Evolutionary conservation across 2,797 vertebrate genomes (phyloP), one percentile per base, ranked within the genome.

Genomic region (Eremophila alpestris): DNA sequence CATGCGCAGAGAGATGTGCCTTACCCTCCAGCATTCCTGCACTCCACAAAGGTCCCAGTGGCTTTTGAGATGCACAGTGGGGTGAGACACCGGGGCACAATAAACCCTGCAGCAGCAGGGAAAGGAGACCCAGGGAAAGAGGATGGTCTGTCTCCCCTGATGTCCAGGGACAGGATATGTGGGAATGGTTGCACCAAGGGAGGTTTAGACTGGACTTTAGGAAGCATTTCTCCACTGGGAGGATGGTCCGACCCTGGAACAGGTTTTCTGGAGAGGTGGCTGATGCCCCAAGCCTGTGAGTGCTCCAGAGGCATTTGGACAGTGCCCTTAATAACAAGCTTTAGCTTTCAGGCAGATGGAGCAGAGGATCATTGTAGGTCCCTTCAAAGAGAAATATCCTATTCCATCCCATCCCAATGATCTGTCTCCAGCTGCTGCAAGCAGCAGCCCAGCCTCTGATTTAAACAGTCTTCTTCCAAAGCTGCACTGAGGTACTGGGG

Each of bases 401-500:
- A 41, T 64, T 6, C 55, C 18, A 13, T 45, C 7, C 41, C 32
- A 24, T 23, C 22, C 17, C 8, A 59, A 2, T 5, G 17, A 71
- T 76, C 26, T 45, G 32, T 41, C 18, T 75, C 77, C 73, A 68
- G 1, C 18, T 30, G 45, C 46, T 2, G 11, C 74, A 80, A 29
- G 27, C 77, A 86, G 65, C 81, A 79, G 59, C 55, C 51, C 51
- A 51, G 62, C 20, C 43, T 67, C 60, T 36, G 32, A 26, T 58
- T 23, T 27, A 3, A 21, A 7, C 1, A 14, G 5, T 12, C 43
- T 38, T 14, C 69, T 32, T 46, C 68, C 55, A 48, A 13, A 71
- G 1, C 67, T 24, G 34, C 38, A 0, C 26, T 3, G 6, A 41
- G 46, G 10, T 4, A 0, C 40, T 3, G 5, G 78, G 20, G 10